Conservation (phyloP, 2,888 invertebrate species). For the Silvanus unidentatus region DNA sequence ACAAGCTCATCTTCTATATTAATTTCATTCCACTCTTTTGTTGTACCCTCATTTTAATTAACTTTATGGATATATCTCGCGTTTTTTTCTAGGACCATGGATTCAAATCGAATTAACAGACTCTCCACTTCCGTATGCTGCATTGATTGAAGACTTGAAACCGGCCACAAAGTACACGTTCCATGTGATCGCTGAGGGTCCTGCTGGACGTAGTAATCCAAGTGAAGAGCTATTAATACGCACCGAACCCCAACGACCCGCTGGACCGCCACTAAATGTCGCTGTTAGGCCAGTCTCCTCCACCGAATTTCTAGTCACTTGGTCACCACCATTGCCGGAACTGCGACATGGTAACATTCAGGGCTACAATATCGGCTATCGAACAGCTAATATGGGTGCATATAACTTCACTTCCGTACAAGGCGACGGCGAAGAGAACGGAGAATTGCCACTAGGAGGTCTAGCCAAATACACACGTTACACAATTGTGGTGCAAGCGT, state of each 20-base stretch:
- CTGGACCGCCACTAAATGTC: conserved; percentile 63
- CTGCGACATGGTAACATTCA: conserved; percentile 67
- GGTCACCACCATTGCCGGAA: conserved; percentile 65
- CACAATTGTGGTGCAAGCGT: conserved; percentile 65
- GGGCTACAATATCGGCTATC: conserved; percentile 69
- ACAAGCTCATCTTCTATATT: background rate
- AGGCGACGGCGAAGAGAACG: conserved; percentile 65
- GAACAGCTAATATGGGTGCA: conserved; percentile 50
- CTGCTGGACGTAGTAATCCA: conserved; percentile 63
- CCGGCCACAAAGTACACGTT: conserved; percentile 67
- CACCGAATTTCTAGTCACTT: conserved; percentile 66
- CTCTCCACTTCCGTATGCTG: conserved; percentile 57
- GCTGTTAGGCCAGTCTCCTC: conserved; percentile 65
- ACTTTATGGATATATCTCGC: background rate
- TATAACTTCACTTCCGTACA: conserved; percentile 65
- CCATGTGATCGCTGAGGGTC: conserved; percentile 67
- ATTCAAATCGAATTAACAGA: conserved; percentile 61
- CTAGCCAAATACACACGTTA: conserved; percentile 63
- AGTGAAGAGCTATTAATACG: conserved; percentile 58
- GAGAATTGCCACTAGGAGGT: conserved; percentile 58
- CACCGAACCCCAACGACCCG: conserved; percentile 66
- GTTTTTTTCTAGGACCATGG: conserved; percentile 51
- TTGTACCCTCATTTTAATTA: background rate
- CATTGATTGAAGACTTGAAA: conserved; percentile 61
- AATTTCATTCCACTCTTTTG: background rate